phyloP scores from a whole-genome alignment of 2,113 vertebrate species.

The pig (Sus scrofa) region T2T-Sscrofa CM000820.6:75025001-75025500 shows the following conservation, averaged over 20 bases:
- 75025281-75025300: background rate
- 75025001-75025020: background rate
- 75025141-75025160: background rate
- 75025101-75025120: background rate
- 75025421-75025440: background rate
- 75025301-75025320: background rate
- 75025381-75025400: background rate
- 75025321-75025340: conserved; percentile 2
- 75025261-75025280: background rate
- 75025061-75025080: conserved; percentile 6
- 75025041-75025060: background rate
- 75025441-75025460: background rate
- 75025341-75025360: background rate
- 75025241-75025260: background rate
- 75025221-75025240: background rate
- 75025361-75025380: background rate
- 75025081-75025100: background rate
- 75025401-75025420: background rate
- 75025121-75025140: background rate
- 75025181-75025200: background rate
- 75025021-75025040: background rate
- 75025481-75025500: background rate
- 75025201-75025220: background rate
- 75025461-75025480: background rate
- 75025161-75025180: background rate